phyloP scores from a whole-genome alignment of 2,888 invertebrate species.

The Cacoxenus indagator region DNA sequence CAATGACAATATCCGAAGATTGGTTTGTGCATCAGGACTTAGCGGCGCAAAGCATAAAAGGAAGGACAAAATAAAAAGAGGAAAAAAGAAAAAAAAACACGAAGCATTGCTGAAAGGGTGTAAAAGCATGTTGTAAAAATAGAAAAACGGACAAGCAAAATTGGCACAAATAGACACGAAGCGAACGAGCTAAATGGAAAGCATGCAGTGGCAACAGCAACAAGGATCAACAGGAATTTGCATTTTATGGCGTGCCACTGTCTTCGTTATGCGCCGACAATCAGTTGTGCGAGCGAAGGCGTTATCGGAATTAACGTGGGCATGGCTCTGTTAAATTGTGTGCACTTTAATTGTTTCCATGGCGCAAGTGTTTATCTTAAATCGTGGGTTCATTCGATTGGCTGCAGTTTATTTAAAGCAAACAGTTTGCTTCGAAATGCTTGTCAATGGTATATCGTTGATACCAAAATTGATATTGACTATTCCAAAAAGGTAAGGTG shows the following conservation, averaged over 20 bases:
- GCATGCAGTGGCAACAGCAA: conserved; percentile 56
- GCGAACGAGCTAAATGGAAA: conserved; percentile 45
- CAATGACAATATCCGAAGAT: conserved; percentile 58
- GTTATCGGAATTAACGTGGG: background rate
- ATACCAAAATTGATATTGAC: no score
- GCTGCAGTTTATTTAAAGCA: no score
- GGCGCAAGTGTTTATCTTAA: background rate
- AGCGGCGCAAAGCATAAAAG: background rate
- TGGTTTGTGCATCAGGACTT: conserved; percentile 54
- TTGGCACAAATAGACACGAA: conserved; percentile 56
- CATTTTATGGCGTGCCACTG: conserved; percentile 57
- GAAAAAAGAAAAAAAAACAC: background rate
- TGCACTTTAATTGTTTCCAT: background rate
- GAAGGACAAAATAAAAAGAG: background rate
- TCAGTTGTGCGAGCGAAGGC: background rate
- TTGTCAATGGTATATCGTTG: no score
- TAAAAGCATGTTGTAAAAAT: conserved; percentile 21
- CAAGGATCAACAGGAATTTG: conserved; percentile 63
- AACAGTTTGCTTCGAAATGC: no score
- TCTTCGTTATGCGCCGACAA: background rate
- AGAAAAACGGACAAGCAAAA: conserved; percentile 48
- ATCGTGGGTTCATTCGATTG: no score
- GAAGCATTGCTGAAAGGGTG: background rate
- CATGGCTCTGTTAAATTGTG: background rate
- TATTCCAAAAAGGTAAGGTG: no score